Evolutionary conservation across 2,888 invertebrate species (phyloP), one percentile per base, ranked within the genome.

Genomic region (Chromoteleia sp.): DNA sequence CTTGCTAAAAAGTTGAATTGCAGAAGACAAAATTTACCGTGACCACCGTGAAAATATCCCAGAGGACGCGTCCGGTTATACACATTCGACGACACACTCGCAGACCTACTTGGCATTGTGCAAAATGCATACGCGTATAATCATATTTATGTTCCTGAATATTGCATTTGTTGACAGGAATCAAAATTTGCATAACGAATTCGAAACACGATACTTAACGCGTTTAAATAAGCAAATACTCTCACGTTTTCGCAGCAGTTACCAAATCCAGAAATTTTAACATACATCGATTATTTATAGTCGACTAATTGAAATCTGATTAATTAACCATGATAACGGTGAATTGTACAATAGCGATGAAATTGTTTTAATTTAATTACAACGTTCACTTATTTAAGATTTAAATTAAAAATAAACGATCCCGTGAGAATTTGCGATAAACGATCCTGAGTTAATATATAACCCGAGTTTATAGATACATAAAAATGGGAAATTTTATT

Each of bases 41-140:
- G 85, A 87, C 86, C 86, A 65, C 84, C 78, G 85, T 85, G 88
- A 86, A 88, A 88, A 90, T 89, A 89, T 90, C 88, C 88, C 90
- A 14, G 2, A 85, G 85, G 88, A 86, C 63, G 43, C 15, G 67
- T 12, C 52, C 75, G 67, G 68, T n/a, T 76, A 45, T 58, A 48
- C 36, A 29, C 45, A 70, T 68, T 68, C 43, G 63, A 74, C 63
- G 48, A 48, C 8, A 14, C 39, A 41, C 43, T 21, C 33, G 29
- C 41, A 56, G 8, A 19, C 41, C 29, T 39, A 33, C 67, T 67
- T 73, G 30, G 21, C 43, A 52, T 41, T 43, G 65, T 45, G 33
- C 54, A 61, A 50, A 8, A 21, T 58, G 17, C 58, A 45, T 25
- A 6, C 30, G 50, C 30, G n/a, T 41, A 25, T 8, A 30, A 15